Conservation (phyloP, 2,113 vertebrate species). For the Mungos mungo region DNA sequence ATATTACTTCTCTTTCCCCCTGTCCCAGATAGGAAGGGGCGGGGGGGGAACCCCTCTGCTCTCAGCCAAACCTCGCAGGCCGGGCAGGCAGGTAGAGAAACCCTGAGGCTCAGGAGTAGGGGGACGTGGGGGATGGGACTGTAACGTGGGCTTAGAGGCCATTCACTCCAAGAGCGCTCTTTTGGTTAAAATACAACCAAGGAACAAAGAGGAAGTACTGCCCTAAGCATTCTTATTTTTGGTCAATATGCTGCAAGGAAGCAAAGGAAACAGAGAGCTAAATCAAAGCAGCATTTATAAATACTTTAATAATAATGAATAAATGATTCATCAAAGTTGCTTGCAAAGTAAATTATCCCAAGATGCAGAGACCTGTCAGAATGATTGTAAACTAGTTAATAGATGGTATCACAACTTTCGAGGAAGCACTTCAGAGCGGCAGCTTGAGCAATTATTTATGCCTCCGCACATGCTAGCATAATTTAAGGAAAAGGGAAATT, state of each 20-base stretch:
- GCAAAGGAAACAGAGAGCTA: slow-evolving; percentile 20
- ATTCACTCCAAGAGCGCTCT: rapidly evolving
- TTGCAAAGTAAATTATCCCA: slow-evolving; percentile 50
- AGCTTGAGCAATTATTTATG: background rate
- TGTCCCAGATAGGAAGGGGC: background rate
- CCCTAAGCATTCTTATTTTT: slow-evolving; percentile 54
- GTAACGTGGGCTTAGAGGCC: background rate
- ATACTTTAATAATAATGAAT: slow-evolving; percentile 71
- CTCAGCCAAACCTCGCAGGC: background rate
- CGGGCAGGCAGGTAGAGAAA: background rate
- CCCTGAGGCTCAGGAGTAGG: background rate
- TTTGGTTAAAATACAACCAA: slow-evolving; percentile 15
- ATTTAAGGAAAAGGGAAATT: slow-evolving; percentile 59
- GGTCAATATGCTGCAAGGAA: slow-evolving; percentile 47
- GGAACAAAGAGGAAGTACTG: background rate
- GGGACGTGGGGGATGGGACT: background rate
- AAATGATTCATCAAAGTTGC: slow-evolving; percentile 67
- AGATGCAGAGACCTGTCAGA: background rate
- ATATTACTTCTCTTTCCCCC: background rate
- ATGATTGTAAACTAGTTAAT: slow-evolving; percentile 30
- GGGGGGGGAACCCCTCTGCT: background rate
- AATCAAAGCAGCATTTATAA: slow-evolving; percentile 66
- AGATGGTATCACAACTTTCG: background rate
- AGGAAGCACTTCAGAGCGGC: background rate
- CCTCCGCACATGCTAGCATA: background rate